Evolutionary conservation across 2,888 invertebrate genomes (phyloP), one percentile per base, ranked within the genome.

Genomic region (Podabrus alpinus): DNA sequence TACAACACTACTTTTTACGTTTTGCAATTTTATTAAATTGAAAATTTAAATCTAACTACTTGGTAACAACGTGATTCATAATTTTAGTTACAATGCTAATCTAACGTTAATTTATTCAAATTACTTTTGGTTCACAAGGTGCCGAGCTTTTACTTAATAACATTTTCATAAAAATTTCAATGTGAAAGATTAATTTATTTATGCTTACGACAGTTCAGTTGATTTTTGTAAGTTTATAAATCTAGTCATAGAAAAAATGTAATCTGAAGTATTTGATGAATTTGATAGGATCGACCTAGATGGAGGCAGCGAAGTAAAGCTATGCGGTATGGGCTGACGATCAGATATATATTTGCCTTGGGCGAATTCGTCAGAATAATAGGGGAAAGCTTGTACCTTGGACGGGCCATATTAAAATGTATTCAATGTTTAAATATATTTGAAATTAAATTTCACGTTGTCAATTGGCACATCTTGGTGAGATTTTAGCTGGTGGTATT

Each of bases 161-260:
- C n/a, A 45, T 45, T 45, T 45, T 45, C 45, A 45, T 45, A 45
- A 45, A 45, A 45, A 45, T 45, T 45, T 45, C 45, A 45, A 45
- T 45, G 13, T 66, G 71, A 75, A 71, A 71, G 73, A 70, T 73
- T 71, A 59, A 66, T 73, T 66, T 66, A 59, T 59, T 61, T 17
- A 21, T 64, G 69, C 68, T 73, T 68, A 60, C 68, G 73, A 45
- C 73, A 29, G 70, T 70, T 64, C 5, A 59, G 60, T 60, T 15
- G 71, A 59, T 71, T 59, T 45, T 45, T 45, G n/a, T 13, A 29
- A n/a, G 45, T 45, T n/a, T 45, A 45, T 45, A 45, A 45, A 45
- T n/a, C n/a, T 45, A 45, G 45, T 45, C 7, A 13, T 45, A 45
- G 45, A 45, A 45, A 29, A 45, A 45, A 45, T 45, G 45, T 45